Base-by-base conservation (phyloP, 2,797 vertebrate genomes). In the Myotis daubentonii region DNA sequence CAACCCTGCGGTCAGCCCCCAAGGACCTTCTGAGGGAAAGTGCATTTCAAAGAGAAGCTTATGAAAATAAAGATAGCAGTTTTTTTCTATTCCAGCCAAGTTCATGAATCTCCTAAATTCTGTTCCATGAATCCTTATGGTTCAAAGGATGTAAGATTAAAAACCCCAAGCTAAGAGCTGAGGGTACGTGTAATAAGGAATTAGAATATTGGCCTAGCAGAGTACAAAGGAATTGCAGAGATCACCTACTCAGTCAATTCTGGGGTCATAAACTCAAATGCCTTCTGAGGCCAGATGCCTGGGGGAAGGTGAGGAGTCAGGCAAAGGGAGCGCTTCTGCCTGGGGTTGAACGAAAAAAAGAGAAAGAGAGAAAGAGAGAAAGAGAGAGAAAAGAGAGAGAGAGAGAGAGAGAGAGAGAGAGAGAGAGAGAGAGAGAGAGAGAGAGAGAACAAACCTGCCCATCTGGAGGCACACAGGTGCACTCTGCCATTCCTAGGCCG, bases 31-130 rank as follows among this genome's bases (percentile, higher is more conserved):
- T 49, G 17, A 16, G 53, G 81, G 44, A 44, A 44, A 44, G 44
- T 44, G 51, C 28, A 85, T 79, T 82, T 83, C 79, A 93, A 33
- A 55, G 78, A 79, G 17, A 83, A 91, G 16, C 79, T 83, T 74
- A 88, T 94, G 17, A 41, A 93, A 83, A 65, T 16, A 41, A 60
- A 33, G 19, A 79, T 19, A 47, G 15, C 51, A 44, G n/a, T 22
- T 91, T 94, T 44, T 66, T 89, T 70, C 10, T 91, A 11, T n/a
- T 53, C 38, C 16, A 60, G 65, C 4, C 75, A 83, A 44, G 62
- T 62, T 87, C 68, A 36, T 6, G 23, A 92, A 20, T 23, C 11
- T 20, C 28, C 13, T 44, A 76, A 87, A 87, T 87, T 57, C 55
- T 82, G 12, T 36, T 8, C 36, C 36, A 23, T 16, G 30, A 62